phyloP scores from a whole-genome alignment of 2,797 vertebrate species.

The Knipowitschia caucasica region DNA sequence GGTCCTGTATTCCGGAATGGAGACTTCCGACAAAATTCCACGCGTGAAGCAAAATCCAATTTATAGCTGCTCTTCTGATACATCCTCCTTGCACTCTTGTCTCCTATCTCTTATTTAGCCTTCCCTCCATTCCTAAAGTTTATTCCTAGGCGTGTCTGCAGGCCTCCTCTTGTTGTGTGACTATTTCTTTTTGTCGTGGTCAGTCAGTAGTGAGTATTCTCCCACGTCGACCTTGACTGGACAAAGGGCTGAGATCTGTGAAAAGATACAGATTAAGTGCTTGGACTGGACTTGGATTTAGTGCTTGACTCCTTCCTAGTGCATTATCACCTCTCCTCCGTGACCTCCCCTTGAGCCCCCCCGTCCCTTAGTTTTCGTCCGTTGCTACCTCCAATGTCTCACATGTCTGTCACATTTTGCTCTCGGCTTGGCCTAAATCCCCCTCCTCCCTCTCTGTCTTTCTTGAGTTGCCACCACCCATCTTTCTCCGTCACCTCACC shows the following conservation, averaged over 20 bases:
- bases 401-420: constrained; percentile 16
- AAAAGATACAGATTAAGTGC: constrained; percentile 35
- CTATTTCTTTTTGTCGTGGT: not conserved
- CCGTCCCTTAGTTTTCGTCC: not conserved
- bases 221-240: constrained; percentile 54
- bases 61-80: constrained; percentile 28
- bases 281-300: constrained; percentile 17
- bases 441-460: not conserved
- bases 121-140: constrained; percentile 7
- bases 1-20: constrained; percentile 54
- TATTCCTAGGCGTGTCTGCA: constrained; percentile 36
- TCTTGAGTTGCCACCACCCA: not conserved
- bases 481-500: constrained; percentile 18
- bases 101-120: not conserved
- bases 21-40: constrained; percentile 45
- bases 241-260: constrained; percentile 38
- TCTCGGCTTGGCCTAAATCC: constrained; percentile 20
- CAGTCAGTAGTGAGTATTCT: constrained; percentile 10
- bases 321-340: constrained; percentile 31
- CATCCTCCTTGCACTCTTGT: not conserved
- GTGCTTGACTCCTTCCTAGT: constrained; percentile 5
- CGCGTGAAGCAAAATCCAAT: constrained; percentile 58
- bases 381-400: constrained; percentile 10
- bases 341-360: constrained; percentile 16
- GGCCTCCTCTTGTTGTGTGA: constrained; percentile 5